phyloP scores from a whole-genome alignment of 2,888 invertebrate species.

The Cantharis nigra region DNA sequence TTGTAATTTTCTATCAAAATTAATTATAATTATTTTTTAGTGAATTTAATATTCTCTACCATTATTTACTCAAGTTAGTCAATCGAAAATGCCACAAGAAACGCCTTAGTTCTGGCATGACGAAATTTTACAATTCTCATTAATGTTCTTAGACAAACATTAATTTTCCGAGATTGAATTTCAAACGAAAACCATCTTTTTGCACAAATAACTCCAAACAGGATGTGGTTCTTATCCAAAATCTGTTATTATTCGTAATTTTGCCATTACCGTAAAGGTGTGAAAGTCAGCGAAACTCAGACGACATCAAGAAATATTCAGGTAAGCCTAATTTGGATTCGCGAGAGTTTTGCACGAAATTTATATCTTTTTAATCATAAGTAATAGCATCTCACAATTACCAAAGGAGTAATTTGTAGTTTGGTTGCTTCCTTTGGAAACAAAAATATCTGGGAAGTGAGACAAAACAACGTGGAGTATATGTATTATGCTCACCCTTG shows the following conservation, averaged over 20 bases:
- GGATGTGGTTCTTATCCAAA: too few relatives aligned
- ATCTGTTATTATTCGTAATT: too few relatives aligned
- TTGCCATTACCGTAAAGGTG: background rate
- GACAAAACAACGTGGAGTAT: too few relatives aligned
- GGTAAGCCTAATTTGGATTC: background rate
- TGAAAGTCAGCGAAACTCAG: background rate
- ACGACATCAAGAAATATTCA: background rate
- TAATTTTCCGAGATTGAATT: background rate
- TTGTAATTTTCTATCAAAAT: background rate
- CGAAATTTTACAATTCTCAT: background rate
- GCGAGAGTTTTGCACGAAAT: background rate
- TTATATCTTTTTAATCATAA: background rate
- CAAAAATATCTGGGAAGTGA: background rate
- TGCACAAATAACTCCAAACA: background rate
- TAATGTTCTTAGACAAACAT: background rate
- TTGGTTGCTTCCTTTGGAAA: background rate
- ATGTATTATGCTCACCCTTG: background rate
- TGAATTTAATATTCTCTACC: background rate
- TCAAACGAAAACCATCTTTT: background rate
- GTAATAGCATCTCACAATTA: background rate
- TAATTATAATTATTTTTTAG: background rate
- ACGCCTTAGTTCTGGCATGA: background rate
- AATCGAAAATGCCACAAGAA: background rate
- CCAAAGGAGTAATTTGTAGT: background rate
- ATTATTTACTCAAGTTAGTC: background rate